Evolutionary conservation across 1,140 invertebrate species (phyloP).

Genomic region (Ceratitis capitata): DNA sequence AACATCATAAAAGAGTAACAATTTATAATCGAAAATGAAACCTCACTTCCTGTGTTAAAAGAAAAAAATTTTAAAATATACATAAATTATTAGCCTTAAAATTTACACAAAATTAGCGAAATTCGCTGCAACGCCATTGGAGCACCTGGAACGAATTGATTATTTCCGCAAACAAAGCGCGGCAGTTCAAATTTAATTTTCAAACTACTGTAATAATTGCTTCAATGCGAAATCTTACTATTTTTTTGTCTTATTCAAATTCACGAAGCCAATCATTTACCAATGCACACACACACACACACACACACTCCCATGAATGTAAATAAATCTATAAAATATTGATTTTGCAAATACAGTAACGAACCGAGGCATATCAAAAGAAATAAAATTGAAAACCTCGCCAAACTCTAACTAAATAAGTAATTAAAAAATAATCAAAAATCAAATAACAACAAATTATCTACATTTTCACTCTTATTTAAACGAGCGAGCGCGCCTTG

Average conservation of each 20-base stretch:
- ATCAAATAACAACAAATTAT: neutral
- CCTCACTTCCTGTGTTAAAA: neutral
- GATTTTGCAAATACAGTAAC: neutral
- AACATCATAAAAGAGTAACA: no score
- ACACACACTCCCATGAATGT: neutral
- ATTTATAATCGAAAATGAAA: neutral
- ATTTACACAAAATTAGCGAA: constrained; percentile 2
- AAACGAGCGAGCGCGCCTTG: neutral
- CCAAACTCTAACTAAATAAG: neutral
- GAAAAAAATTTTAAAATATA: neutral
- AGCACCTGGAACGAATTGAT: constrained; percentile 1
- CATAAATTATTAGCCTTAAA: neutral
- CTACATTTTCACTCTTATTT: neutral
- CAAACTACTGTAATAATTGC: neutral
- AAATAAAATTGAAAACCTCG: neutral
- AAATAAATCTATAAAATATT: neutral
- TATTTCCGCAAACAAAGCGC: constrained; percentile 16
- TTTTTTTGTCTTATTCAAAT: no score
- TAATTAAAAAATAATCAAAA: constrained; percentile 13
- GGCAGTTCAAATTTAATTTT: neutral
- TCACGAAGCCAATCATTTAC: neutral
- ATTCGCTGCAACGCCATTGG: neutral
- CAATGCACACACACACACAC: neutral
- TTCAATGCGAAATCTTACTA: no score
- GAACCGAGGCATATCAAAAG: neutral